Base-by-base conservation (phyloP, 2,888 invertebrate species). In the Acleris sparsana region DNA sequence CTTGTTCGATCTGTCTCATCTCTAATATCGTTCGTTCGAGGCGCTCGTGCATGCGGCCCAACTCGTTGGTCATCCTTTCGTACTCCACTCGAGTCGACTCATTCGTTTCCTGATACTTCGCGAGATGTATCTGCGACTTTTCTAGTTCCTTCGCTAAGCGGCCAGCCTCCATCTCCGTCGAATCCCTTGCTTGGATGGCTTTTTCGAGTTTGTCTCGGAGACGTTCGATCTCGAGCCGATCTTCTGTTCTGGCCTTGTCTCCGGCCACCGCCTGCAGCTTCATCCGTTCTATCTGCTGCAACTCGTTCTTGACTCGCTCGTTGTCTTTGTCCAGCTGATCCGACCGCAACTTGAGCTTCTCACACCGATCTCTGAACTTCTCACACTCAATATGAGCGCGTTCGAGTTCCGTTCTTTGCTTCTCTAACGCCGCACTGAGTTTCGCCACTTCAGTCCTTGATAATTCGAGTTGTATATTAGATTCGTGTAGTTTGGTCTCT, bases 381-480 rank as follows among this genome's bases (percentile, higher is more conserved):
- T 97, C 97, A 75, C 97, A 95, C 88, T 97, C 97, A 82, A 97
- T 97, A 79, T 97, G 95, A 73, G 97, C 95, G 53, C 97, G 94
- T 85, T 97, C 97, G 76, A 97, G 93, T 77, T 97, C 97, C 71
- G 94, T 92, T 49, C 97, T 94, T 83, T 96, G 96, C 80, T 97
- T 96, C 75, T 97, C 97, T 83, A 97, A 96, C 49, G 94, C 94
- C 49, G 94, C 94, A 71, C 94, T 93, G 20, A 95, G 91, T 85
- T 97, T 97, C 43, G 94, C 93, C 17, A 96, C 95, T 84, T 97
- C 97, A 60, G 95, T 94, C 80, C 96, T 95, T 49, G 96, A 95
- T 58, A 97, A 86, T 80, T 97, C 97, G 71, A 97, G 87, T 84
- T 97, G 97, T 79, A 97, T 94, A 74, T 95, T 96, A 62, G 96